These are phyloP conservation scores for Probosciger aterrimus DNA, from an alignment of 2,113 vertebrate species.

Conservation along the genomic window DNA sequence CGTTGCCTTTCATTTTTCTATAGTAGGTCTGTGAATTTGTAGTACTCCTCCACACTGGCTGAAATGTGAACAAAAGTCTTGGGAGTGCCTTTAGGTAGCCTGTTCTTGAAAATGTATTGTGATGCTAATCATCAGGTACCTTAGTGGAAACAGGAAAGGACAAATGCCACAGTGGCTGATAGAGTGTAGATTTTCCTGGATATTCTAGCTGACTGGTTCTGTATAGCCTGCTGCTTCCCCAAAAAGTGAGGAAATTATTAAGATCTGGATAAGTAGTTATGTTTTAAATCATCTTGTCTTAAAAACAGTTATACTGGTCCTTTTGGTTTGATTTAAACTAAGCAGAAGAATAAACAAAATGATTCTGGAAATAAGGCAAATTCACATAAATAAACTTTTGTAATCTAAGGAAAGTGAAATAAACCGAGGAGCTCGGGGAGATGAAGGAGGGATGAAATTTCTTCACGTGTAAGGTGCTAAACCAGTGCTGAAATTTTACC, in stretches of 20 bases:
- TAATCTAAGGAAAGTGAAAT: background rate
- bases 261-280: background rate
- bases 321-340: background rate
- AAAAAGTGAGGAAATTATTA: background rate
- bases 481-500: background rate
- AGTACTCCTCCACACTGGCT: background rate
- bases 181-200: background rate
- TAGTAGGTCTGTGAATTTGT: background rate
- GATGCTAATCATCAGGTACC: rapidly evolving
- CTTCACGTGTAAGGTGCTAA: background rate
- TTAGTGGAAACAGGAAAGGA: background rate
- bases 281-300: background rate
- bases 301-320: background rate
- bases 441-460: background rate
- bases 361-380: background rate
- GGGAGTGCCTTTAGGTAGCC: background rate
- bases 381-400: background rate
- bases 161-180: background rate
- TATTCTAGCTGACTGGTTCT: background rate
- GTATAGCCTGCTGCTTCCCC: background rate
- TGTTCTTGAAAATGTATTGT: background rate
- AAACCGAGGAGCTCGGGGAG: background rate
- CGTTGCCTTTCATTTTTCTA: background rate
- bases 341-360: background rate
- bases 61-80: background rate